phyloP scores from a whole-genome alignment of 2,797 vertebrate genomes.

The Fratercula arctica region DNA sequence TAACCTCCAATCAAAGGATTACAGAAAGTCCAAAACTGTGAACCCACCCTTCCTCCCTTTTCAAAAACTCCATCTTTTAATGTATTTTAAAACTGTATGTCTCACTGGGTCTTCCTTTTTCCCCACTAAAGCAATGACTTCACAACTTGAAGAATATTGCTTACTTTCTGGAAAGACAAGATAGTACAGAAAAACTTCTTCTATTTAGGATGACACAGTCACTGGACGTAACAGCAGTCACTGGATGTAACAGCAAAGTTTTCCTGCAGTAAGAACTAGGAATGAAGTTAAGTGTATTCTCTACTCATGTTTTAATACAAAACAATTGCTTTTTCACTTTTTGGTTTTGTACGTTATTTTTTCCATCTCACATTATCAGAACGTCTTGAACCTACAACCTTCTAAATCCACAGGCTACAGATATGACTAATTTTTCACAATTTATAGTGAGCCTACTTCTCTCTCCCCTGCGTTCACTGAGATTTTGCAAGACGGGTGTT shows the following conservation, averaged over 20 bases:
- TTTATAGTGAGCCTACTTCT: background rate
- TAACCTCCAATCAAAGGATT: background rate
- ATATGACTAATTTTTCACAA: background rate
- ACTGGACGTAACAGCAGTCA: background rate
- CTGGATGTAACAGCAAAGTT: background rate
- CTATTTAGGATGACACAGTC: background rate
- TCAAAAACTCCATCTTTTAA: background rate
- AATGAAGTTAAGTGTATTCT: background rate
- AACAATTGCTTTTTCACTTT: background rate
- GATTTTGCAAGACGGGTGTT: background rate
- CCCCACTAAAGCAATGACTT: background rate
- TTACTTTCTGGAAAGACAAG: background rate
- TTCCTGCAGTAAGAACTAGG: background rate
- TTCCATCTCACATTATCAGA: background rate
- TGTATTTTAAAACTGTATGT: background rate
- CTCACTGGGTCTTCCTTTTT: background rate
- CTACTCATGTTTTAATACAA: fast-evolving
- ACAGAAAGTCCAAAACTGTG: background rate
- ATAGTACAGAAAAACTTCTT: background rate
- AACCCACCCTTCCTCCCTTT: background rate
- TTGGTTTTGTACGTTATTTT: background rate
- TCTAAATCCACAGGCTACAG: background rate
- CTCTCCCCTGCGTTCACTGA: background rate
- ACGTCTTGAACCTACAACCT: background rate
- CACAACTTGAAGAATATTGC: background rate